Evolutionary conservation across 2,113 vertebrate species (phyloP), one percentile per base, ranked within the genome.

Genomic region (Lepus americanus): DNA sequence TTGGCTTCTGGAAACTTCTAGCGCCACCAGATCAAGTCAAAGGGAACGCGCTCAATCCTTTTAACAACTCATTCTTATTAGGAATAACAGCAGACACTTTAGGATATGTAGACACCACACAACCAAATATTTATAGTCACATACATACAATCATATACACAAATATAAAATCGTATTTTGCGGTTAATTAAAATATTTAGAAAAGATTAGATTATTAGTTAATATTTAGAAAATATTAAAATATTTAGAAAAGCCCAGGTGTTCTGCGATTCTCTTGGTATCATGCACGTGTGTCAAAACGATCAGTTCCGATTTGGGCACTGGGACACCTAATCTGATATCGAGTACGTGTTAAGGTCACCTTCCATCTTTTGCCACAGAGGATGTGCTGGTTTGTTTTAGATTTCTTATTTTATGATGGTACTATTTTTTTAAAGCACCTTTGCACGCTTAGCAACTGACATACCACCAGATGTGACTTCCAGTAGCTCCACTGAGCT

Each of bases 401-500:
- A 53, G 55, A 63, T 78, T 53, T 81, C 89, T 12, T 74, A 36
- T 74, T 80, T 92, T 69, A 85, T 69, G 76, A 91, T 13, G 64
- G 70, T 27, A 73, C 12, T 74, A 39, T 66, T 82, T 96, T 89
- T 55, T 96, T 77, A 79, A 81, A 80, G 49, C 29, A 92, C 66
- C 44, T 85, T 87, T 69, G 25, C 31, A 70, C 69, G 53, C 22
- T 36, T 25, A 31, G 39, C 11, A 96, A 81, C 12, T n/a, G 49
- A 90, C 90, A 87, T 67, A 55, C 20, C 25, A 31, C 23, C 27
- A 92, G 79, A 55, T 66, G 14, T 6, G 61, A 84, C 69, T 83
- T 84, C 49, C 16, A 77, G 33, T 27, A 29, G 22, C 53, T 92
- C 19, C 39, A 72, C 12, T 1, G 19, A 94, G 72, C 76, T 1